Conservation (phyloP, 2,113 vertebrate species). For the Brevimyrus niger region DNA sequence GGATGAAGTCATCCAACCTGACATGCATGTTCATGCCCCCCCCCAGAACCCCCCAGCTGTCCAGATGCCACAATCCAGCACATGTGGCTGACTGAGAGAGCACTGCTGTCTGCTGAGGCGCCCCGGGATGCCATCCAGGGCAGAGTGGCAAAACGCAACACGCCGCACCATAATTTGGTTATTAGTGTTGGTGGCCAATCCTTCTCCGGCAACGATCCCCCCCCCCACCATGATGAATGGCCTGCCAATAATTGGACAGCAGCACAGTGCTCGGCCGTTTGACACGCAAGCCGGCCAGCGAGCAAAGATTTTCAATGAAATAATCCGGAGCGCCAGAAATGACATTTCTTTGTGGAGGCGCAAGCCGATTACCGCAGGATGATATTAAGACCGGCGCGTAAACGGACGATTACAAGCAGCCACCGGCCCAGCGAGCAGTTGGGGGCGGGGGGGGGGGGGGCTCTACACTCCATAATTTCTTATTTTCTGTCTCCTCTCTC, state of each 20-base stretch:
- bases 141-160: slow-evolving; percentile 40
- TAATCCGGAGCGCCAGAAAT: slow-evolving; percentile 61
- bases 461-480: neutral
- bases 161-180: slow-evolving; percentile 56
- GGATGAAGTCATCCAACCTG: neutral
- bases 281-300: slow-evolving; percentile 54
- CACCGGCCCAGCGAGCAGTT: neutral
- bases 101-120: neutral
- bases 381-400: slow-evolving; percentile 33
- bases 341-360: slow-evolving; percentile 44
- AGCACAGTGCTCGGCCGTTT: slow-evolving; percentile 54
- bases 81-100: neutral
- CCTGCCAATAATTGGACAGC: slow-evolving; percentile 71
- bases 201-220: slow-evolving; percentile 32
- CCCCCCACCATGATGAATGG: slow-evolving; percentile 67
- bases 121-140: slow-evolving; percentile 7
- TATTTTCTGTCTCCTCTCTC: neutral
- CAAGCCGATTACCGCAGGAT: slow-evolving; percentile 49
- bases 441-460: neutral
- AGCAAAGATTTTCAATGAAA: slow-evolving; percentile 60
- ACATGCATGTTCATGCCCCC: neutral
- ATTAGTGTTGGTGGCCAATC: slow-evolving; percentile 57
- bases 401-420: slow-evolving; percentile 21
- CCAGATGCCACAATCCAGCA: neutral
- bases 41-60: neutral